phyloP scores from a whole-genome alignment of 2,888 invertebrate species.

The Sabellastarte sp. region DNA sequence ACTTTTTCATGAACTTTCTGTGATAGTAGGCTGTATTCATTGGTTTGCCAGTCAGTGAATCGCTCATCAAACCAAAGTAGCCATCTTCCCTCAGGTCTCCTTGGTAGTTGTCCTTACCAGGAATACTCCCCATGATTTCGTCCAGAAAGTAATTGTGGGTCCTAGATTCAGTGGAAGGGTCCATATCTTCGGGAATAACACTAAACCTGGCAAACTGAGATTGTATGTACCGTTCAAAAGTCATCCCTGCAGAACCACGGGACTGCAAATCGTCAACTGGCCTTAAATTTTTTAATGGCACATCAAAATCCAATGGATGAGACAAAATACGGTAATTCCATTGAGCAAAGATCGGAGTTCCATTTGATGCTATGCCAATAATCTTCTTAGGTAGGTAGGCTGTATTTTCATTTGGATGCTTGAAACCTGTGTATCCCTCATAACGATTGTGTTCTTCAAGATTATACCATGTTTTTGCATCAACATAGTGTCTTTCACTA shows the following conservation, averaged over 20 bases:
- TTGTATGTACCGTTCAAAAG: slow-evolving; percentile 14
- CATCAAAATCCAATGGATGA: slow-evolving; percentile 28
- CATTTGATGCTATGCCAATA: too few relatives aligned
- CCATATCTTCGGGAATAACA: slow-evolving; percentile 2
- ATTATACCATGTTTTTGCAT: not conserved
- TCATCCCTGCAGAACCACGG: too few relatives aligned
- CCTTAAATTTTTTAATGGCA: slow-evolving; percentile 14
- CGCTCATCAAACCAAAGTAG: not conserved
- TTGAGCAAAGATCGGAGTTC: slow-evolving; percentile 20
- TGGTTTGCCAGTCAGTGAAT: not conserved
- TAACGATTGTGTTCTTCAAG: slow-evolving; percentile 3
- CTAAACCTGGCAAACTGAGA: slow-evolving; percentile 19
- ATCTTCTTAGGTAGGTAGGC: slow-evolving; percentile 44
- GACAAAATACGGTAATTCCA: slow-evolving; percentile 37
- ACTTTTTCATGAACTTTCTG: not conserved
- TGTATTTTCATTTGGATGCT: slow-evolving; percentile 19
- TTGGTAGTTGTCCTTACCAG: slow-evolving; percentile 37
- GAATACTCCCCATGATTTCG: slow-evolving; percentile 35
- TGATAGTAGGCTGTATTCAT: slow-evolving; percentile 1
- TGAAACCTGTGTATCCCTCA: not conserved
- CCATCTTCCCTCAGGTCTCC: slow-evolving; percentile 14
- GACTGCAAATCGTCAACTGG: slow-evolving; percentile 37
- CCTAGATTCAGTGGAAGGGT: not conserved
- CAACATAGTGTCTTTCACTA: slow-evolving; percentile 5
- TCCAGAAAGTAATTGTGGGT: too few relatives aligned